A percentile compares a stretch with the other conserved stretches of the same genome.
phyloP scores from a whole-genome alignment of 2,888 invertebrate species.

The Temnothorax rugatulus region DNA sequence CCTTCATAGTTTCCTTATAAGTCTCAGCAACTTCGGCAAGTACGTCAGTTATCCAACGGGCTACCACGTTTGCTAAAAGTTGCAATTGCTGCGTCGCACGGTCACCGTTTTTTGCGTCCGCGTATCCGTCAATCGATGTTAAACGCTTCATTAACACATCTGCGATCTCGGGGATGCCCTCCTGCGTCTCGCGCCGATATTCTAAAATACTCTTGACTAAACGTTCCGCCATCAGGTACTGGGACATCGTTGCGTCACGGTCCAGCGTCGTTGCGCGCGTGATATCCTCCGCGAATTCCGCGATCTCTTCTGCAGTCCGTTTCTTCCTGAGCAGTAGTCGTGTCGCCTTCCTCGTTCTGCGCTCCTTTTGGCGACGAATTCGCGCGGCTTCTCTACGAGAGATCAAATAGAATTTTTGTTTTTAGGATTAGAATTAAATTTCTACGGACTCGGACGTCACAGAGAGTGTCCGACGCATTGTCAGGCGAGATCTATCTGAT shows the following conservation, averaged over 20 bases:
- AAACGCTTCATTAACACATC: conserved; percentile 78
- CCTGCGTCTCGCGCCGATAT: conserved; percentile 76
- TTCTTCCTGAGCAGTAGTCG: neutral
- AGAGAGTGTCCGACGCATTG: too few species aligned
- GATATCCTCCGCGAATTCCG: neutral
- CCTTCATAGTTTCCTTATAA: conserved; percentile 70
- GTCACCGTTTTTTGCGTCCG: conserved; percentile 75
- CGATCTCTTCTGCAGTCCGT: neutral
- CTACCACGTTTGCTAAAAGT: conserved; percentile 80
- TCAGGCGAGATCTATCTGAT: too few species aligned
- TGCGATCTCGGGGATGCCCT: conserved; percentile 80
- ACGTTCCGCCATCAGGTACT: conserved; percentile 81
- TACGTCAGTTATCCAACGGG: conserved; percentile 82
- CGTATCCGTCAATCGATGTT: conserved; percentile 72
- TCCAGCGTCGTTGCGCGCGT: conserved; percentile 54
- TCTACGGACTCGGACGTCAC: neutral
- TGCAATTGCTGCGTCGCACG: conserved; percentile 81
- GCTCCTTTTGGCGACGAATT: conserved; percentile 64
- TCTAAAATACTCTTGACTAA: conserved; percentile 81
- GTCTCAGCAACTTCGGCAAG: conserved; percentile 78
- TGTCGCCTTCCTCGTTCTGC: conserved; percentile 52
- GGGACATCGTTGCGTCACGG: conserved; percentile 78
- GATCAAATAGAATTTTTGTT: neutral
- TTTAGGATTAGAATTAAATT: neutral
- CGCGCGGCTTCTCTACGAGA: conserved; percentile 79